Evolutionary conservation across 2,797 vertebrate genomes (phyloP), one percentile per base, ranked within the genome.

Genomic region (Pagetopsis macropterus): DNA sequence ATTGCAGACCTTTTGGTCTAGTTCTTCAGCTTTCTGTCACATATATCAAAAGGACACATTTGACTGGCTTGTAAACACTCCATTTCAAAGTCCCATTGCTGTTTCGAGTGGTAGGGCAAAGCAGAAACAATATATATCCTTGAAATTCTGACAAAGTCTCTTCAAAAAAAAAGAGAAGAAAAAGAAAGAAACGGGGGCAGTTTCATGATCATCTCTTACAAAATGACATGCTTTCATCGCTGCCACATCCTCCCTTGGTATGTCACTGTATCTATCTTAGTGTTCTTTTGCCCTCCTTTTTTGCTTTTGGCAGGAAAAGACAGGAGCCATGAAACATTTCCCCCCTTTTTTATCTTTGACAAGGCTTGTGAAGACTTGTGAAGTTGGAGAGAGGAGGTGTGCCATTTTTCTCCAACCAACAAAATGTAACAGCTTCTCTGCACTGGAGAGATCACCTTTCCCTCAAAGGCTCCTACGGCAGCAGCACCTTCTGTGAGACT

Each of bases 301-400:
- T 87, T 72, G 82, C 87, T 90, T 84, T 85, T 87, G 83, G 90
- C 89, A 90, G 82, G 78, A 83, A 88, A 89, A 93, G 89, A 92
- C 87, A 90, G 85, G 56, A 90, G 87, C 92, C 89, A 92, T 89
- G 87, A 92, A 92, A 93, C 84, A 83, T 76, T 84, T 83, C 84
- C 81, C 86, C 82, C 9, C 8, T 83, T 63, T 75, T 49, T 87
- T 67, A 82, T 90, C 82, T 89, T 84, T 88, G 89, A 92, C 90
- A 92, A 87, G 83, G 41, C 88, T 79, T 91, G 81, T 89, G 85
- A 90, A 90, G 89, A 82, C 76, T 37, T 37, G 33, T 37, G 33
- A 86, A 75, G 81, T 88, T 65, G 21, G 58, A 74, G 64, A 77
- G 76, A 81, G 76, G 81, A 84, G 78, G 75, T 83, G 82, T 86